Base-by-base conservation (phyloP, 2,113 vertebrate species). In the Danionella cerebrum region DNA sequence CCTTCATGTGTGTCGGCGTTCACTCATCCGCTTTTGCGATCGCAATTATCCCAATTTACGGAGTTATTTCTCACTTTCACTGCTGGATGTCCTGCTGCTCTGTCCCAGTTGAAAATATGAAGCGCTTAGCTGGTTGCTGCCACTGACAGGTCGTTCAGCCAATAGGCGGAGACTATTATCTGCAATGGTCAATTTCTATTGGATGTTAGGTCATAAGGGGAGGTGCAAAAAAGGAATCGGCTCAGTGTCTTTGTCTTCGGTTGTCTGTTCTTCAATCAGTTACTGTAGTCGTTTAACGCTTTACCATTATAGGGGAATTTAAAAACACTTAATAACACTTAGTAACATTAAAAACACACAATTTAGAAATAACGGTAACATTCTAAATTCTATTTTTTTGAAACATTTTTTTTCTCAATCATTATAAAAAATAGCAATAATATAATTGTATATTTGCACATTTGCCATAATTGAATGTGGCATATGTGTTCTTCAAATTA, bases 191-290 rank as follows among this genome's bases (percentile, higher is more conserved):
- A 29, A 13, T 66, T 70, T 3, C 9, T 3, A 50, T 39, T 36
- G 45, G 60, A 11, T 14, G 19, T 22, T 10, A 6, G 9, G 54
- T 10, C 16, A 11, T 2, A 24, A 35, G 19, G 12, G 72, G 72
- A 11, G 72, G 67, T 18, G 62, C 62, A 10, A 48, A 31, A 10
- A 1, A 36, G 1, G 21, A 33, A 16, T 36, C 38, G 2, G 53
- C 7, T 60, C 45, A 19, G 27, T 64, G 67, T 60, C 72, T 74
- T 74, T 74, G 72, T 74, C 62, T 66, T 31, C 36, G 38, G 33
- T 24, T 31, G 35, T 69, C 24, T 65, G 27, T 18, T 41, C 12
- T 29, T 3, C 4, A 9, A 42, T 18, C 35, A 35, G 13, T 42
- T 62, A 68, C 38, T 44, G 63, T 45, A 25, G 52, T 69, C 33